Conservation (phyloP, 2,888 invertebrate genomes). For the Lasiommata megera region DNA sequence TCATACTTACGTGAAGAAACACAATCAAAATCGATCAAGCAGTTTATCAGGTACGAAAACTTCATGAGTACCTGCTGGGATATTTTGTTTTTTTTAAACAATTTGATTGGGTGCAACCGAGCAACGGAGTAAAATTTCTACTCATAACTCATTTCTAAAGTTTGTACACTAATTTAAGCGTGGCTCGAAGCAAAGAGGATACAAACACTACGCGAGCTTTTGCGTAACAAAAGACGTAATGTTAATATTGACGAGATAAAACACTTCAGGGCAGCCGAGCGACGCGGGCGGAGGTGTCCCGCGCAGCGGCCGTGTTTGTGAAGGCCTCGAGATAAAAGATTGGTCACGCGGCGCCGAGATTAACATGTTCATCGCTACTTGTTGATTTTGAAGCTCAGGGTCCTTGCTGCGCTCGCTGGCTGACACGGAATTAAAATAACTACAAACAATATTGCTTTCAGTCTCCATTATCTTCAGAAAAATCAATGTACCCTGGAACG, state of each 20-base stretch:
- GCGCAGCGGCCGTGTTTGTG: neutral
- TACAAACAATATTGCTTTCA: neutral
- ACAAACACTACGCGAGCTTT: neutral
- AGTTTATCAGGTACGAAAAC: too few species aligned
- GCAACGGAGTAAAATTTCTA: too few species aligned
- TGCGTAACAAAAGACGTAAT: neutral
- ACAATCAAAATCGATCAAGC: too few species aligned
- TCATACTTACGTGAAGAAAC: too few species aligned
- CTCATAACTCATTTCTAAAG: too few species aligned
- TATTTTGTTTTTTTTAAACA: too few species aligned
- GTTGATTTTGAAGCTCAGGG: neutral
- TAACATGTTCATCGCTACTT: conserved; percentile 1
- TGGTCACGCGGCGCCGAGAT: conserved; percentile 3
- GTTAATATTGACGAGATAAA: neutral
- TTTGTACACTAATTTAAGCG: neutral
- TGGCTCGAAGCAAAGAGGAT: neutral
- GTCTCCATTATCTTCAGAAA: too few species aligned
- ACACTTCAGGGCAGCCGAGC: neutral
- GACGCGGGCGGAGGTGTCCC: neutral
- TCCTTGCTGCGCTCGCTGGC: neutral
- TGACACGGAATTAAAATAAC: neutral
- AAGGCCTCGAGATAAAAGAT: conserved; percentile 9
- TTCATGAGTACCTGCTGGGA: too few species aligned
- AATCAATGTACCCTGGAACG: too few species aligned
- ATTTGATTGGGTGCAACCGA: too few species aligned